Evolutionary conservation across 2,888 invertebrate genomes (phyloP).

Genomic region (Malacosoma neustria): DNA sequence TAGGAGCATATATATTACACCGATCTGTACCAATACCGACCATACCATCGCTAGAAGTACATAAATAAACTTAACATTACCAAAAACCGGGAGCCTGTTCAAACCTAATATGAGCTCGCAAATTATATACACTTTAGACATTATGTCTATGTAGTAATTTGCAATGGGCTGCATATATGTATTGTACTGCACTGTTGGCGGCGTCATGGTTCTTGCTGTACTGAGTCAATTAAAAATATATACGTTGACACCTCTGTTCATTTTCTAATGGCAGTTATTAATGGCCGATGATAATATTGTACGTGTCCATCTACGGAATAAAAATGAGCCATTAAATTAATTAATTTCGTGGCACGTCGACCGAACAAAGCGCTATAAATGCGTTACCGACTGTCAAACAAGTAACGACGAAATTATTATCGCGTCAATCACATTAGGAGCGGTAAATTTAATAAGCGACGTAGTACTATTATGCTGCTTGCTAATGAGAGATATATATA

Average conservation of each 20-base stretch:
- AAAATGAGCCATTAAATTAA: constrained; percentile 19
- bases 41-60: constrained; percentile 18
- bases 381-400: neutral
- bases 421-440: neutral
- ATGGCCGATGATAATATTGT: constrained; percentile 6
- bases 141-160: constrained; percentile 23
- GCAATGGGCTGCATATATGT: constrained; percentile 26
- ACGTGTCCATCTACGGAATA: constrained; percentile 8
- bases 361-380: neutral
- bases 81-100: constrained; percentile 25
- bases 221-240: neutral
- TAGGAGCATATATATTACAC: constrained; percentile 2
- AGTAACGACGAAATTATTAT: neutral
- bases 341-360: constrained; percentile 14
- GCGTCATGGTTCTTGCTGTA: constrained; percentile 21
- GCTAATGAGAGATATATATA: no score
- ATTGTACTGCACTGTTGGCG: constrained; percentile 29
- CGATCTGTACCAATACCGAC: constrained; percentile 10
- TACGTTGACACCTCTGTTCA: constrained; percentile 4
- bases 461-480: no score
- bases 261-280: constrained; percentile 11
- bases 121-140: constrained; percentile 31
- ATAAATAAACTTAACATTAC: constrained; percentile 14
- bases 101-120: constrained; percentile 25
- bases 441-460: neutral